These are phyloP conservation scores for Drosophila triauraria DNA, from an alignment of 1,140 invertebrate genomes.

Conservation along the genomic window DNA sequence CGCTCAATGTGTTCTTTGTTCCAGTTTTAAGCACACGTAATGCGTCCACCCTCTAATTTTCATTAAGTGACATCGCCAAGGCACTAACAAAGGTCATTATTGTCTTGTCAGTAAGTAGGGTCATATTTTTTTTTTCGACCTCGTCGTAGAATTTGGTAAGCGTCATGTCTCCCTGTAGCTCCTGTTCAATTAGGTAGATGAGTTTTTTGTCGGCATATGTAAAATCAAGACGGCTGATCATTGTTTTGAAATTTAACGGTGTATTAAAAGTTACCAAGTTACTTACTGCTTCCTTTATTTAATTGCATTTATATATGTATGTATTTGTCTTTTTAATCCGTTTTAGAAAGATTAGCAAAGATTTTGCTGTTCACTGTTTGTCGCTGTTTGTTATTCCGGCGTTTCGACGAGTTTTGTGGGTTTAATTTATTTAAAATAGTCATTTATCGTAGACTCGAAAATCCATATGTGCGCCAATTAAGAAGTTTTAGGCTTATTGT, in stretches of 20 bases:
- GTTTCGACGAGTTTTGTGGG: no score
- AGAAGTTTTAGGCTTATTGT: no score
- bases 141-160: conserved; percentile 31
- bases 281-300: no score
- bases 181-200: conserved; percentile 25
- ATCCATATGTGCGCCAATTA: no score
- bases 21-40: conserved; percentile 12
- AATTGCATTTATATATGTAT: no score
- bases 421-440: no score
- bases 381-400: no score
- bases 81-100: conserved; percentile 11
- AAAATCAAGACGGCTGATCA: conserved; percentile 19
- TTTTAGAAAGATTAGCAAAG: no score
- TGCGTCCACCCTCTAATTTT: conserved; percentile 19
- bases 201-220: conserved; percentile 19
- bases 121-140: conserved; percentile 44
- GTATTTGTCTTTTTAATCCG: no score
- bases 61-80: conserved; percentile 26
- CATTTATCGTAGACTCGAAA: no score
- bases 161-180: conserved; percentile 22
- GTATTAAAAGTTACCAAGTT: conserved; percentile 2
- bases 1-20: conserved; percentile 4
- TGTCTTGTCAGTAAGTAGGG: conserved; percentile 51
- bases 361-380: no score
- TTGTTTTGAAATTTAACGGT: conserved; percentile 14